A percentile compares a stretch with the other conserved stretches of the same genome.
These are phyloP conservation scores for Cartodere bifasciata DNA, from an alignment of 2,888 invertebrate genomes.

Conservation along the genomic window DNA sequence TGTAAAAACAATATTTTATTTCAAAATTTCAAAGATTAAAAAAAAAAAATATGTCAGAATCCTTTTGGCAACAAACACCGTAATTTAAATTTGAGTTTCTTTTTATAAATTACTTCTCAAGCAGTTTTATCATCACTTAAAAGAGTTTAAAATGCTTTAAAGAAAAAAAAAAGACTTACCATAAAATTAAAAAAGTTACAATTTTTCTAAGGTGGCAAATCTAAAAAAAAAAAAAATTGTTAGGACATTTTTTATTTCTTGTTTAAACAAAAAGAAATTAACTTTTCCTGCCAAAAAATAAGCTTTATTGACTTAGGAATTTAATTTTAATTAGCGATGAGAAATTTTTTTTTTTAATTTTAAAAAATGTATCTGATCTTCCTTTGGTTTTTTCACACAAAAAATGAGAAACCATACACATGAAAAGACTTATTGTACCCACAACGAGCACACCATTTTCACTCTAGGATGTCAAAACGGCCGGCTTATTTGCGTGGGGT, in stretches of 20 bases:
- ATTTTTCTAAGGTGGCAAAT: too few relatives aligned
- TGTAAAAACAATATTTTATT: too few relatives aligned
- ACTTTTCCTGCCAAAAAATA: conserved; percentile 4
- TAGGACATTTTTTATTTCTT: too few relatives aligned
- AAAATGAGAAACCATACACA: conserved; percentile 26
- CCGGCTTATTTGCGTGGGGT: conserved; percentile 32
- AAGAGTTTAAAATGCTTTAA: neutral
- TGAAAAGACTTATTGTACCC: conserved; percentile 27
- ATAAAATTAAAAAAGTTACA: too few relatives aligned
- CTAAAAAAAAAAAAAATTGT: conserved; percentile 2
- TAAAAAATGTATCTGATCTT: conserved; percentile 21
- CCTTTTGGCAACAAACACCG: conserved; percentile 22
- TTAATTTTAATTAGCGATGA: too few relatives aligned
- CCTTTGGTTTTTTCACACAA: conserved; percentile 24
- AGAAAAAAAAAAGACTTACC: neutral
- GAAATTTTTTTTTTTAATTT: too few relatives aligned
- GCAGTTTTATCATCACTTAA: conserved; percentile 4
- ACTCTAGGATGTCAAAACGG: conserved; percentile 22
- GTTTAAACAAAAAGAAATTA: too few relatives aligned
- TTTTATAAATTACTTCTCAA: conserved; percentile 1
- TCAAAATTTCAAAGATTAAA: too few relatives aligned
- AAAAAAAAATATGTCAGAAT: conserved; percentile 16
- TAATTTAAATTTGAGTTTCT: too few relatives aligned
- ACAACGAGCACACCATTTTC: conserved; percentile 28
- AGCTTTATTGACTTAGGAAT: conserved; percentile 1